These are phyloP conservation scores for Holcopasites calliopsidis DNA, from an alignment of 1,140 invertebrate species.

Conservation along the genomic window DNA sequence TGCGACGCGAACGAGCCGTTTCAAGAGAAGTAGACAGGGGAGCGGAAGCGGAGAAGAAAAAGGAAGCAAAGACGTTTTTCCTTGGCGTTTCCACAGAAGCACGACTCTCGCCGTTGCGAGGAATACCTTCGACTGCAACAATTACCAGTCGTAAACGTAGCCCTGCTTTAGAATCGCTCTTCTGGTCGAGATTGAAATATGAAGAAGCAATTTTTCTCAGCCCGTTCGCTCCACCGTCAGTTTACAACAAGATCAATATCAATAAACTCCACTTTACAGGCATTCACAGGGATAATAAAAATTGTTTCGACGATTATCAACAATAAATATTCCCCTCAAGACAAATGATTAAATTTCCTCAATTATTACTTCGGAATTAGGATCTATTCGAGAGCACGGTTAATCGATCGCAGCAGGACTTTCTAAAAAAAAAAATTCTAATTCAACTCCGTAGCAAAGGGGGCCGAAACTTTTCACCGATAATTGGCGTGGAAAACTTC, in stretches of 20 bases:
- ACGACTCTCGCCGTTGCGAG: conserved; percentile 45
- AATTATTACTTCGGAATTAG: too few species aligned
- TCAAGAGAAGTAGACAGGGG: neutral
- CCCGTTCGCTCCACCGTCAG: neutral
- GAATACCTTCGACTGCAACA: conserved; percentile 70
- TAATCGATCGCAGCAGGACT: too few species aligned
- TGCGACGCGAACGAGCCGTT: neutral
- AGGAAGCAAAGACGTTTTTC: conserved; percentile 63
- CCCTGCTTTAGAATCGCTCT: conserved; percentile 30
- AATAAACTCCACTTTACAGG: too few species aligned
- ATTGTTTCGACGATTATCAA: neutral
- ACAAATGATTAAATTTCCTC: too few species aligned
- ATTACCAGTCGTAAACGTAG: conserved; percentile 73
- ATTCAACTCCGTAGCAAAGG: too few species aligned
- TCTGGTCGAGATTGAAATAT: conserved; percentile 72
- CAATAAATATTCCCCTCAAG: too few species aligned
- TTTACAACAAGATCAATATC: neutral
- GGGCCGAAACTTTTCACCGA: conserved; percentile 11
- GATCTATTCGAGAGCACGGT: too few species aligned
- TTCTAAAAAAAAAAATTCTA: too few species aligned
- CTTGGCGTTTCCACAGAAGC: conserved; percentile 66
- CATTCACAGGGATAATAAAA: too few species aligned
- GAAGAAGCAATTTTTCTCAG: conserved; percentile 50
- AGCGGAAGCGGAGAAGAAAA: conserved; percentile 8
- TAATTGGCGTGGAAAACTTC: conserved; percentile 14